Base-by-base conservation (phyloP, 92 coral and sea anemone species). In the Pocillopora meandrina region DNA sequence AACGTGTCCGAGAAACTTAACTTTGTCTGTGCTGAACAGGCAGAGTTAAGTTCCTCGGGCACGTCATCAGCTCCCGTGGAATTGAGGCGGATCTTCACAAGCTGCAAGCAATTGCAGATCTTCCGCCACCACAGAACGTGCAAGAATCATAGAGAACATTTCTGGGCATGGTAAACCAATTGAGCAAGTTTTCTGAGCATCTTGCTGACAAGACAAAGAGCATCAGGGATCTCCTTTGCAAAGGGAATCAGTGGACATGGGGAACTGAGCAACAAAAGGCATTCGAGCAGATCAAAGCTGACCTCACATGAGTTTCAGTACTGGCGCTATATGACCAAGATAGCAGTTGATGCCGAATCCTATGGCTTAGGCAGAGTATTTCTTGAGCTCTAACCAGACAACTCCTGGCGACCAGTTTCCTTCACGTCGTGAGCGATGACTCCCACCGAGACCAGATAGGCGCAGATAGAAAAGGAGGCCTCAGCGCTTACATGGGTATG, bases 321-420 rank as follows among this genome's bases (percentile, higher is more conserved):
- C 63, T 35, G 72, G 71, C 31, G 4, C 52, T 2, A 7, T 42
- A 42, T 7, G 52, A 42, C 7, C 52, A 42, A 42, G 8, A 7
- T 42, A 7, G 52, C 52, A 42, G 52, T 7, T 42, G 4, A 42
- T 7, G 8, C 52, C 8, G 4, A 3, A 3, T 42, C 52, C 52
- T 42, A 3, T 42, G 52, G 52, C 52, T 7, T 42, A 42, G 8
- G 52, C 8, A 5, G 52, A 7, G 52, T 2, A 65, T 10, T 65
- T 18, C 70, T 65, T 20, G 36, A 65, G 31, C 70, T 16, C 21
- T 23, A 65, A 65, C 31, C 70, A 2, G 70, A 65, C 21, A 65
- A 65, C 70, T 18, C 62, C 64, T 89, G 84, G 89, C 76, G 82
- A 89, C 86, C 89, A 62, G 76, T 80, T 19, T 72, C 72, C 36